Evolutionary conservation across 2,888 invertebrate genomes (phyloP).

Genomic region (Athalia cordata): DNA sequence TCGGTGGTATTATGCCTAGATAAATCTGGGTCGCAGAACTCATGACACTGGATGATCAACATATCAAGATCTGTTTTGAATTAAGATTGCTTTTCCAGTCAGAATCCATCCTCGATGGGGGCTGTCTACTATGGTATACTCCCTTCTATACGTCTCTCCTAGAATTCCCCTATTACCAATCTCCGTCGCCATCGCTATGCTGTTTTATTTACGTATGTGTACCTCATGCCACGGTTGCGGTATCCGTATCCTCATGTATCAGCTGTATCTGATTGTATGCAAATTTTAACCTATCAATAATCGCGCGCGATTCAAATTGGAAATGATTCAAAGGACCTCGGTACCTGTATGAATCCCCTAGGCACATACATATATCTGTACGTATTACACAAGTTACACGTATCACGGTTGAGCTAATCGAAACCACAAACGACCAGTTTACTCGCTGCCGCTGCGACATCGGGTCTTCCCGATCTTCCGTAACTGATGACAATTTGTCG

Average conservation of each 20-base stretch:
- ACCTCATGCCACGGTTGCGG: background rate
- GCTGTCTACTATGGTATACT: background rate
- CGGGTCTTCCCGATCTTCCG: constrained; percentile 5
- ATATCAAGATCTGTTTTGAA: constrained; percentile 15
- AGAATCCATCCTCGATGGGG: constrained; percentile 8
- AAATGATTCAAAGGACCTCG: too few relatives aligned
- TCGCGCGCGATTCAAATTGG: too few relatives aligned
- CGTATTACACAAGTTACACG: too few relatives aligned
- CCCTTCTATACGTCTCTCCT: too few relatives aligned
- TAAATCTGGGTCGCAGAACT: background rate
- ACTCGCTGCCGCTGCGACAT: background rate
- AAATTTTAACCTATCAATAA: background rate
- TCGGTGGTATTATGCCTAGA: constrained; percentile 3
- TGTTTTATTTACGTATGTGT: background rate
- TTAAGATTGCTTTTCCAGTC: constrained; percentile 19
- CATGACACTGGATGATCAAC: constrained; percentile 7
- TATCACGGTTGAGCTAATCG: too few relatives aligned
- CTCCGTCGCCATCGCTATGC: background rate
- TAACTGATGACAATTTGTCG: constrained; percentile 21
- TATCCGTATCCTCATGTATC: too few relatives aligned
- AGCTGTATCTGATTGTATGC: background rate
- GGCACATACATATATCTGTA: too few relatives aligned
- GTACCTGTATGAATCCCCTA: too few relatives aligned
- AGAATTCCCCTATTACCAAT: constrained; percentile 26
- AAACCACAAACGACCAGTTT: too few relatives aligned